Percentiles rank a stretch among this genome's conserved stretches.
These are phyloP conservation scores for Pseudochaenichthys georgianus DNA, from an alignment of 2,797 vertebrate species.

Conservation along the genomic window DNA sequence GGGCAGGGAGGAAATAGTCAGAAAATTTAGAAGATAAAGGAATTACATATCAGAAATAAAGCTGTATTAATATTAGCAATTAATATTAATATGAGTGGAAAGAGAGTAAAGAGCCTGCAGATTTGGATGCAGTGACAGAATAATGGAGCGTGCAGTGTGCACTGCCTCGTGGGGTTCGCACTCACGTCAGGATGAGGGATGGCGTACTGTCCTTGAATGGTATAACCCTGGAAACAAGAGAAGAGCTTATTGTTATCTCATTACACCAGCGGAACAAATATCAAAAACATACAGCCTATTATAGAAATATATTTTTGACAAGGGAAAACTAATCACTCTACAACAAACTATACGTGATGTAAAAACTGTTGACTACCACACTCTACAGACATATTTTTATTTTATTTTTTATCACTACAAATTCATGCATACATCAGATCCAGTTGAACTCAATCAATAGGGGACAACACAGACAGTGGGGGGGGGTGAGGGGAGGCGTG, in stretches of 20 bases:
- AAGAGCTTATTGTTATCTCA: conserved; percentile 33
- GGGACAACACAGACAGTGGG: conserved; percentile 64
- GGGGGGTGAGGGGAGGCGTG: conserved; percentile 35
- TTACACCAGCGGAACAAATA: conserved; percentile 1
- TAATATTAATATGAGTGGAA: conserved; percentile 92
- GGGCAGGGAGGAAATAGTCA: conserved; percentile 79
- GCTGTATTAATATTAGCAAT: conserved; percentile 93
- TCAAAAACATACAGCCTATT: conserved; percentile 2
- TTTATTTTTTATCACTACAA: conserved; percentile 15
- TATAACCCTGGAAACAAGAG: conserved; percentile 90
- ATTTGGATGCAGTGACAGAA: conserved; percentile 41
- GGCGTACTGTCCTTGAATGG: conserved; percentile 99
- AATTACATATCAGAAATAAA: conserved; percentile 76
- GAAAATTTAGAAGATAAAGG: conserved; percentile 75
- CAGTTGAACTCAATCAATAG: conserved; percentile 80
- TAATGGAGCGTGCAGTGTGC: conserved; percentile 46
- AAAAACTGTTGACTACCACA: background rate
- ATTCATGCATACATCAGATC: conserved; percentile 79
- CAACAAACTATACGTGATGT: background rate
- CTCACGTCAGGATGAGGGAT: conserved; percentile 99
- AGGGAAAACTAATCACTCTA: conserved; percentile 1
- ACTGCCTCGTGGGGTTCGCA: conserved; percentile 68
- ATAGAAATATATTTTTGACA: background rate
- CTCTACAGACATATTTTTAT: background rate
- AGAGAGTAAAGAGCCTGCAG: conserved; percentile 66